Conservation (phyloP, 2,888 invertebrate genomes). For the Harpalus rufipes region DNA sequence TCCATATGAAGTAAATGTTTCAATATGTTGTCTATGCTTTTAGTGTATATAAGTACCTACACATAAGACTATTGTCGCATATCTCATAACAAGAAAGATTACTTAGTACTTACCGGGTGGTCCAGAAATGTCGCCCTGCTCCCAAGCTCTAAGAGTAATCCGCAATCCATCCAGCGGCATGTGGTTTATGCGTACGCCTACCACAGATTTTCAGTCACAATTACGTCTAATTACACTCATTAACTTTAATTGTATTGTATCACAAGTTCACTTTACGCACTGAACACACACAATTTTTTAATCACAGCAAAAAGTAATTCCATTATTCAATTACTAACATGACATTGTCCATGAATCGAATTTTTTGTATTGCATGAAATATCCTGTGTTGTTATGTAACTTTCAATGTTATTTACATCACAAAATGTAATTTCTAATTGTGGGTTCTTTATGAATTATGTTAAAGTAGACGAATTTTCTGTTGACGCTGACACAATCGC, state of each 20-base stretch:
- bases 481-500: slow-evolving; percentile 20
- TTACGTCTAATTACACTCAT: slow-evolving; percentile 49
- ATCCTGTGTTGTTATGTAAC: slow-evolving; percentile 38
- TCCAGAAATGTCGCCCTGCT: slow-evolving; percentile 25
- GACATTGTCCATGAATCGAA: slow-evolving; percentile 50
- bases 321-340: slow-evolving; percentile 44
- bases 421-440: slow-evolving; percentile 49
- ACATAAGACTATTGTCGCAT: neutral
- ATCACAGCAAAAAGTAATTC: slow-evolving; percentile 43
- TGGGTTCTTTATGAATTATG: slow-evolving; percentile 32
- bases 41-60: neutral
- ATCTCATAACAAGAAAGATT: neutral
- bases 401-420: slow-evolving; percentile 38
- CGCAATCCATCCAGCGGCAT: neutral
- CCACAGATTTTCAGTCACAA: slow-evolving; percentile 46
- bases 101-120: slow-evolving; percentile 39
- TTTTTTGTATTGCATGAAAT: slow-evolving; percentile 26
- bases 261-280: slow-evolving; percentile 44
- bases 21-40: neutral
- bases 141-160: neutral
- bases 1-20: neutral
- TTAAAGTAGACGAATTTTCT: slow-evolving; percentile 44
- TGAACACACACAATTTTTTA: slow-evolving; percentile 51
- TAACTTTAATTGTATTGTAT: slow-evolving; percentile 53
- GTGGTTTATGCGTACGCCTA: slow-evolving; percentile 32